Conservation (phyloP, 2,113 vertebrate genomes). For the Suncus etruscus region DNA sequence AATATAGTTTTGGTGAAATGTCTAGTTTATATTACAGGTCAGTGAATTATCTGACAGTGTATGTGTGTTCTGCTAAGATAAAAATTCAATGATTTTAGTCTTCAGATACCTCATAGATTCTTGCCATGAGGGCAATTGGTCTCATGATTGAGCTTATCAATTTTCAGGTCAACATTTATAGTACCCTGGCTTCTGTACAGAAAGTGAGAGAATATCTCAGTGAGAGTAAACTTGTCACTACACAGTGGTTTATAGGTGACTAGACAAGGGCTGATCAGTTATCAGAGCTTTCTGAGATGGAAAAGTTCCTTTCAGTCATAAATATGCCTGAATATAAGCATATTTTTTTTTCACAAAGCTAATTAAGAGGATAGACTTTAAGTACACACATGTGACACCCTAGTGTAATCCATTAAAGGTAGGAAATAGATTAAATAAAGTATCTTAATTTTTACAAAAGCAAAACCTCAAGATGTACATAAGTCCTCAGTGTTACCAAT, state of each 20-base stretch:
- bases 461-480: not conserved
- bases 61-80: conserved; percentile 33
- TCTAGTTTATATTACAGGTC: conserved; percentile 33
- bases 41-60: conserved; percentile 13
- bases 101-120: not conserved
- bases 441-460: not conserved
- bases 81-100: conserved; percentile 57
- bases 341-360: not conserved
- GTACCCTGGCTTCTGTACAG: not conserved
- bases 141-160: not conserved
- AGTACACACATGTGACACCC: not conserved
- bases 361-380: conserved; percentile 43
- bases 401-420: not conserved
- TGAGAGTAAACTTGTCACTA: conserved; percentile 24
- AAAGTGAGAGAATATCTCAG: conserved; percentile 16
- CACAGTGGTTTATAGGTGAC: not conserved
- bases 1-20: not conserved
- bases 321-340: not conserved
- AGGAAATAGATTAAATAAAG: not conserved
- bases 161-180: not conserved
- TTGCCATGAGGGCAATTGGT: not conserved
- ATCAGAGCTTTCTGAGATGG: not conserved
- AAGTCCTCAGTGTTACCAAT: not conserved
- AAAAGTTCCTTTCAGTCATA: conserved; percentile 43
- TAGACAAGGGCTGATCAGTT: conserved; percentile 10